Base-by-base conservation (phyloP, 1,140 invertebrate genomes). In the Physella acuta region DNA sequence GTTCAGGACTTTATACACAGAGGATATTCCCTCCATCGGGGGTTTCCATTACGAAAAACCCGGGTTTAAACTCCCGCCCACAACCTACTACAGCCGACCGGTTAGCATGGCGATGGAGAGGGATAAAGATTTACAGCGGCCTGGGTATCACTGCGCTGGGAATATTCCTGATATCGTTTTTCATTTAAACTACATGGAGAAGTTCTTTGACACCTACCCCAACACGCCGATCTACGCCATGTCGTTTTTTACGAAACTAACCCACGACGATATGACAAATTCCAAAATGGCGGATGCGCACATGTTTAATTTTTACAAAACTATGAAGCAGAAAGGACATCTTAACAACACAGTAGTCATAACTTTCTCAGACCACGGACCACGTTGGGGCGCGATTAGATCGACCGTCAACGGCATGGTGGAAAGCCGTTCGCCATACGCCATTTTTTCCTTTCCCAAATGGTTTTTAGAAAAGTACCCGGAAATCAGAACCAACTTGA, bases 331-430 rank as follows among this genome's bases (percentile, higher is more conserved):
- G 14, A 44, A 36, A n/a, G 60, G 71, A 20, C 53, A 31, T 5
- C 72, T 87, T 5, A 80, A 87, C 53, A 80, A 87, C 70, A 88
- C 89, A 0, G 78, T 87, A 0, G 80, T 96, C 0, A 86, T 96
- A 31, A 88, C 95, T n/a, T 85, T 95, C 72, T 94, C 93, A 75
- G 95, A 97, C 83, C 95, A 97, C 81, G 95, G 95, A 74, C 90
- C 94, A 77, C 84, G 94, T 31, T 95, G 91, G 86, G 94, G 94
- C 1, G 85, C 85, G 0, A 90, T 93, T 24, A 80, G 91, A 36
- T 80, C 88, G 71, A 31, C 58, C 8, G 11, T 2, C 2, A 60
- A 36, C 33, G 31, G 33, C 1, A 2, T 4, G 2, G 28, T 60
- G 28, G 58, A 60, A 39, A 60, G 58, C 58, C 31, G 58, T n/a